These are phyloP conservation scores for Iphiclides podalirius DNA, from an alignment of 2,888 invertebrate genomes.

Conservation along the genomic window DNA sequence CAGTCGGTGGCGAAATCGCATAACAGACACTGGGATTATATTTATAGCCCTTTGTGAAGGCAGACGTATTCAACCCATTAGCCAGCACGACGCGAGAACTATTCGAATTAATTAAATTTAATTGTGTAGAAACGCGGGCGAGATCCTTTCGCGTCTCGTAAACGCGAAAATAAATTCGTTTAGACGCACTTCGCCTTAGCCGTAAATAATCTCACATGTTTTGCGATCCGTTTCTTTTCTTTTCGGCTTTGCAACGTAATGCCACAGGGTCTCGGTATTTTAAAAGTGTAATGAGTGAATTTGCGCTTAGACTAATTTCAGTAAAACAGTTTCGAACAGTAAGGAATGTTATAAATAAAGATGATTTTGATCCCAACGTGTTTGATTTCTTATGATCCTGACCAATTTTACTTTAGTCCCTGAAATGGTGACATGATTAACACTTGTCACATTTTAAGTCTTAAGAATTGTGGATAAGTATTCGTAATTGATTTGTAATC, in stretches of 20 bases:
- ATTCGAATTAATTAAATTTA: slow-evolving; percentile 78
- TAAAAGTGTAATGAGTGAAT: no score
- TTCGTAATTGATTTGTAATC: no score
- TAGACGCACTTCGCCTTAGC: slow-evolving; percentile 37
- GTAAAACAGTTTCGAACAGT: no score
- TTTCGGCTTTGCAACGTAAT: slow-evolving; percentile 18
- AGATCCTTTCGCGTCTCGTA: slow-evolving; percentile 45
- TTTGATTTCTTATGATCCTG: no score
- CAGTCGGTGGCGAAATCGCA: slow-evolving; percentile 20
- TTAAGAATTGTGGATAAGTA: no score
- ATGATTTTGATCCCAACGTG: no score
- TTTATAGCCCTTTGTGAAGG: slow-evolving; percentile 61
- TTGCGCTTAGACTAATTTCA: no score
- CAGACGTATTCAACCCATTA: slow-evolving; percentile 69
- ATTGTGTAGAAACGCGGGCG: slow-evolving; percentile 65
- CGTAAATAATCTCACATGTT: slow-evolving; percentile 32
- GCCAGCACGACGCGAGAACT: slow-evolving; percentile 67
- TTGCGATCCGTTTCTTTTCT: slow-evolving; percentile 29
- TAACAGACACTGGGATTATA: slow-evolving; percentile 33
- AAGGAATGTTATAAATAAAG: no score
- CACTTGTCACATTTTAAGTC: no score
- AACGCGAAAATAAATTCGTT: slow-evolving; percentile 48
- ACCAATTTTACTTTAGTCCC: no score
- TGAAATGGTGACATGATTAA: no score
- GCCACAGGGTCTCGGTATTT: no score